Conservation (phyloP, 2,888 invertebrate species). For the Drosophila histrio region DNA sequence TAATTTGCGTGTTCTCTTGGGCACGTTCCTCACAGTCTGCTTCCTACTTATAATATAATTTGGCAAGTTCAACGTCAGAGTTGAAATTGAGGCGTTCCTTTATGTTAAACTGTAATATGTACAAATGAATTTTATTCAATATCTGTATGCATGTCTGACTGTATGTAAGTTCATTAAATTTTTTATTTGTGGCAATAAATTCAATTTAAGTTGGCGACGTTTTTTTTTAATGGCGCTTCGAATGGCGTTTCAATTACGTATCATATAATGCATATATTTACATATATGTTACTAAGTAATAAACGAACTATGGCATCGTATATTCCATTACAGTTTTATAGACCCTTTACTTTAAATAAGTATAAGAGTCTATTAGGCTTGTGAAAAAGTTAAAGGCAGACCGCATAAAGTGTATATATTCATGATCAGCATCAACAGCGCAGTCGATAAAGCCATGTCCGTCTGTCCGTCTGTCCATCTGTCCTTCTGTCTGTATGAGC, state of each 20-base stretch:
- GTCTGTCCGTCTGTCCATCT: too few relatives aligned
- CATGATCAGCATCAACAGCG: too few relatives aligned
- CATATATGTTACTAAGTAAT: too few relatives aligned
- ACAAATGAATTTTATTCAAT: too few relatives aligned
- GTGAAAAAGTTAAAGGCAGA: too few relatives aligned
- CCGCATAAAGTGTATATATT: too few relatives aligned
- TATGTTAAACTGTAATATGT: not conserved
- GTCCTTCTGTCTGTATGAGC: too few relatives aligned
- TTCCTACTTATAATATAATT: slow-evolving; percentile 16
- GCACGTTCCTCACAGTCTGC: slow-evolving; percentile 29
- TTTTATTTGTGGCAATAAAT: slow-evolving; percentile 54
- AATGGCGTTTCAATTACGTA: slow-evolving; percentile 15
- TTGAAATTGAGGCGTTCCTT: not conserved
- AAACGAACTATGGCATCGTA: too few relatives aligned
- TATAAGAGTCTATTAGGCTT: too few relatives aligned
- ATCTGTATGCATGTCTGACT: not conserved
- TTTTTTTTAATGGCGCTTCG: slow-evolving; percentile 22
- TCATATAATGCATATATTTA: not conserved
- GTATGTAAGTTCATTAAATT: slow-evolving; percentile 46
- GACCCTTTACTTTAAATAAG: too few relatives aligned
- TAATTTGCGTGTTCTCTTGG: slow-evolving; percentile 28
- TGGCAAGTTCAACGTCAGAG: slow-evolving; percentile 14
- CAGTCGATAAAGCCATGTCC: too few relatives aligned
- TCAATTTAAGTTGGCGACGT: slow-evolving; percentile 45
- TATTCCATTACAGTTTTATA: too few relatives aligned